Evolutionary conservation across 2,888 invertebrate genomes (phyloP).

Genomic region (Thymelicus acteon): DNA sequence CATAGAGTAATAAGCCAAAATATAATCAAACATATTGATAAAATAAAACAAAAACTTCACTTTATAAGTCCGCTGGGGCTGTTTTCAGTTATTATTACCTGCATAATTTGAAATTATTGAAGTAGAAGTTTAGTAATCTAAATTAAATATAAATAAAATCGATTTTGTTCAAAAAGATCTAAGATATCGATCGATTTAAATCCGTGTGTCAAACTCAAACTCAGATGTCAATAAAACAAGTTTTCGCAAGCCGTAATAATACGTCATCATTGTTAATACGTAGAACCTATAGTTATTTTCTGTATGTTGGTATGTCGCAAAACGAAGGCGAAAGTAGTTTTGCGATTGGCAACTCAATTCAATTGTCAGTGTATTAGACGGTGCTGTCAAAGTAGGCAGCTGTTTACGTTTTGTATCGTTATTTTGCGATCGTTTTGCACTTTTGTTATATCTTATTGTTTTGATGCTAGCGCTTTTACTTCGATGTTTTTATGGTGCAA

Average conservation of each 20-base stretch:
- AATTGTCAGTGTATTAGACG: conserved; percentile 77
- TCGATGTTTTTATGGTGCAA: conserved; percentile 65
- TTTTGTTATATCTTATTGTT: conserved; percentile 80
- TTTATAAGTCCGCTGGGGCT: no score
- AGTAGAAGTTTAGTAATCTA: no score
- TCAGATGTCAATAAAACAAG: not conserved
- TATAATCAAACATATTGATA: no score
- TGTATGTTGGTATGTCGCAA: conserved; percentile 51
- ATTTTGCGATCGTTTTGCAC: conserved; percentile 82
- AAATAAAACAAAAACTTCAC: no score
- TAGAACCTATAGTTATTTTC: conserved; percentile 43
- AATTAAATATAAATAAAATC: no score
- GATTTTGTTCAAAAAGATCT: no score
- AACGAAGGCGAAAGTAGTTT: conserved; percentile 69
- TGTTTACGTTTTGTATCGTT: conserved; percentile 83
- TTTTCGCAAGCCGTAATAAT: not conserved
- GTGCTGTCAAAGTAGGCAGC: conserved; percentile 82
- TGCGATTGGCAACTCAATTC: conserved; percentile 65
- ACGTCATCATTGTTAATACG: conserved; percentile 36
- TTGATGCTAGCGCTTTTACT: conserved; percentile 74
- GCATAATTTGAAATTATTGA: no score
- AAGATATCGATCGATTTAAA: not conserved
- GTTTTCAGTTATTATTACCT: no score
- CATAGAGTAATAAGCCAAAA: no score
- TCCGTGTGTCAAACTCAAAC: not conserved